These are phyloP conservation scores for Pristionchus exspectatus DNA, from an alignment of 2,888 invertebrate species.

Conservation along the genomic window DNA sequence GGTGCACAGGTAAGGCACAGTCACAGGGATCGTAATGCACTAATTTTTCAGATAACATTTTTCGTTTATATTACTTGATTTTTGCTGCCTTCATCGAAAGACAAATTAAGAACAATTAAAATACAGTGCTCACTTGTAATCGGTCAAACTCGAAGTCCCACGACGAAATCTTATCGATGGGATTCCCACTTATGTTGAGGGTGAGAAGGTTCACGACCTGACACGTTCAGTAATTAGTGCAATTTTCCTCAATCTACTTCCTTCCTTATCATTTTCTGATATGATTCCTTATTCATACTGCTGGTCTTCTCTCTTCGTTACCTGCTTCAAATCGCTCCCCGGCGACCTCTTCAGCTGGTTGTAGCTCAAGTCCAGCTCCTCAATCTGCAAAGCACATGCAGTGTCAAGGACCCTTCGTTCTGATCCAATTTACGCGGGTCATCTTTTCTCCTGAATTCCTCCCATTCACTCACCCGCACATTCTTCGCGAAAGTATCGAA, in stretches of 20 bases:
- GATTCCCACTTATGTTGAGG: constrained; percentile 54
- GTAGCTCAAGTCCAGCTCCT: constrained; percentile 55
- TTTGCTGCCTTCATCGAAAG: too few relatives aligned
- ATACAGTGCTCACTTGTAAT: constrained; percentile 31
- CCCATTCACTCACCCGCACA: constrained; percentile 46
- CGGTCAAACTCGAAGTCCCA: constrained; percentile 55
- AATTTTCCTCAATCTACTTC: background rate
- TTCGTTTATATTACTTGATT: too few relatives aligned
- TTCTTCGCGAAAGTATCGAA: constrained; percentile 54
- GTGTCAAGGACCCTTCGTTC: background rate
- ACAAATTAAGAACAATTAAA: too few relatives aligned
- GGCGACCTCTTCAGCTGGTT: constrained; percentile 43
- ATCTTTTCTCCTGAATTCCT: background rate
- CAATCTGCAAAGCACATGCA: constrained; percentile 44
- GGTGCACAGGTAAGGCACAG: too few relatives aligned
- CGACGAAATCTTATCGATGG: constrained; percentile 47
- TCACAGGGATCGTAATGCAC: too few relatives aligned
- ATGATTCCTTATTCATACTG: too few relatives aligned
- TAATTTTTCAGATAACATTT: too few relatives aligned
- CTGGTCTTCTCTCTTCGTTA: too few relatives aligned
- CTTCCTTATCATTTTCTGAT: too few relatives aligned
- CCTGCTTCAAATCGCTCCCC: constrained; percentile 47
- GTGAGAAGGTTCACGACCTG: constrained; percentile 54
- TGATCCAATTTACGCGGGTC: constrained; percentile 5
- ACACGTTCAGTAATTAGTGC: background rate